A percentile compares a stretch with the other conserved stretches of the same genome.
These are phyloP conservation scores for Cyclopterus lumpus DNA, from an alignment of 2,797 vertebrate genomes.

Conservation along the genomic window DNA sequence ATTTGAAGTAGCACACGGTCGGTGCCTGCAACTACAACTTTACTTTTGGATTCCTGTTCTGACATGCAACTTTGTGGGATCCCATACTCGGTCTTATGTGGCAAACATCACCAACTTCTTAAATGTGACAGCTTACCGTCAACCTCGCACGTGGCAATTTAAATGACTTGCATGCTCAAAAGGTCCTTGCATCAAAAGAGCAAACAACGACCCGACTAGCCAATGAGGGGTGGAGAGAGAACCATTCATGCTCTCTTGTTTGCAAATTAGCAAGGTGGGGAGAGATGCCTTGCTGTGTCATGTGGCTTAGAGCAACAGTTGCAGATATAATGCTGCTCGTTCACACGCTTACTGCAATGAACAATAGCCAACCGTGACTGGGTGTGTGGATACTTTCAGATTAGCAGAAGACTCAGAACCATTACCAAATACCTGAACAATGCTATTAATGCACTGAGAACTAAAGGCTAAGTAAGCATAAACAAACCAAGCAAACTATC, in stretches of 20 bases:
- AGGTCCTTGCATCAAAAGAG: conserved; percentile 19
- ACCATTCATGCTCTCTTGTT: conserved; percentile 11
- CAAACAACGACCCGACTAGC: not conserved
- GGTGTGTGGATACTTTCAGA: not conserved
- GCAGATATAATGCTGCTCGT: conserved; percentile 26
- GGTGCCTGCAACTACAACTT: not conserved
- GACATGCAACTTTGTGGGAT: not conserved
- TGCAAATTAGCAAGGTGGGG: conserved; percentile 56
- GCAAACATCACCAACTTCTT: not conserved
- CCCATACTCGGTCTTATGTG: not conserved
- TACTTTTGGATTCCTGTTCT: not conserved
- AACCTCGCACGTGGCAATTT: not conserved
- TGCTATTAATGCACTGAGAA: not conserved
- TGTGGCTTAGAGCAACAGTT: conserved; percentile 50
- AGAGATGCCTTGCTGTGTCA: conserved; percentile 54
- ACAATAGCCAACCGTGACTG: not conserved
- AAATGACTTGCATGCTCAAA: not conserved
- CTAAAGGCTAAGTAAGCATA: conserved; percentile 2
- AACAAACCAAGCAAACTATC: not conserved
- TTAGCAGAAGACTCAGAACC: not conserved
- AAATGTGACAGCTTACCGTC: conserved; percentile 13
- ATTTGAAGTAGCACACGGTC: not conserved
- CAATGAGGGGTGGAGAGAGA: not conserved
- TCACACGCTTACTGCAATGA: conserved; percentile 5
- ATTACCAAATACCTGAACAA: not conserved